Base-by-base conservation (phyloP, 2,888 invertebrate species). In the Drosophila quinaria region DNA sequence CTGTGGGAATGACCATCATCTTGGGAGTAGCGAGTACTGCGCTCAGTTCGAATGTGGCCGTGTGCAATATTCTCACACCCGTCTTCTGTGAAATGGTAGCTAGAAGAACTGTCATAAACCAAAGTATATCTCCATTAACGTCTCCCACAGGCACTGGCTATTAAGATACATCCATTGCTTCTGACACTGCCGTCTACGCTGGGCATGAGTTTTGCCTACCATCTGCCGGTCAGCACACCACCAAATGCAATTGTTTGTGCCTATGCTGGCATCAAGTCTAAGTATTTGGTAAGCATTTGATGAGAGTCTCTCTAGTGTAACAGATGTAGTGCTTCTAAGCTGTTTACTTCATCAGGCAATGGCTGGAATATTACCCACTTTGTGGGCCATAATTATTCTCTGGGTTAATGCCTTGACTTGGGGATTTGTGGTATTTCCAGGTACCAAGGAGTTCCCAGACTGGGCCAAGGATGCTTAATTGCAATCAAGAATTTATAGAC, bases 191-290 rank as follows among this genome's bases (percentile, higher is more conserved):
- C 98, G 0, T 96, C 97, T 0, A 94, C 97, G 0, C 93, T 98
- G 17, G 96, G 96, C 4, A 96, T 97, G 87, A 97, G 97, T 44
- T 97, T 97, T 93, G 97, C 97, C 1, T 97, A 97, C 94, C 97
- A 97, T 94, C 94, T 98, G 92, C 98, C 98, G 0, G 98, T 98
- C 6, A 98, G 97, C 22, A 98, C 98, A 0, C 98, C 98, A 1
- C 97, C 98, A 4, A 98, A 98, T 93, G 98, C 98, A 1, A 97
- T 98, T 68, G 97, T 96, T 0, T 96, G 96, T 19, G 96, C 96
- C 0, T 96, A 96, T 4, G 95, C 95, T 0, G 95, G 95, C 79
- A 96, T 97, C 93, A 95, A 94, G 72, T 96, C 96, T 0, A 94
- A 94, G 50, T 96, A 96, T 80, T 96, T 97, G 95, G 95, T 96